Evolutionary conservation across 2,888 invertebrate genomes (phyloP).

Genomic region (Stenurella melanura): DNA sequence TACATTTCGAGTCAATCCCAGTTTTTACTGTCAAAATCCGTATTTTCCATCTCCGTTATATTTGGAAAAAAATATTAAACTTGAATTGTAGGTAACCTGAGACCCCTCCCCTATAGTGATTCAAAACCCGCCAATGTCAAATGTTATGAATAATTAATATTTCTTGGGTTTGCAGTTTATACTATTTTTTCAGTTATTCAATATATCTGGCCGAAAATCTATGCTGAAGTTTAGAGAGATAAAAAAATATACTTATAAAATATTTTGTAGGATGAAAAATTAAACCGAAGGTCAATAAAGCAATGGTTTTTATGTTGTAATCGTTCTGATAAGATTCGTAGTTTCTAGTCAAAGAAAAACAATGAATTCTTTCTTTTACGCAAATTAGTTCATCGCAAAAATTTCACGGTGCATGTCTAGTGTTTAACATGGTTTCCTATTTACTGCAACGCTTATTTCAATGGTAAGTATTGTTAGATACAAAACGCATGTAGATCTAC

Average conservation of each 20-base stretch:
- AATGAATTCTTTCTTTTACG: neutral
- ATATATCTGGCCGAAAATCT: too few species aligned
- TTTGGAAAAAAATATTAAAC: too few species aligned
- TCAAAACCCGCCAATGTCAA: too few species aligned
- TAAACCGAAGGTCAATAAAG: neutral
- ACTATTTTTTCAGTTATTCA: too few species aligned
- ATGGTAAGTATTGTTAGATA: neutral
- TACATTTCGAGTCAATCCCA: too few species aligned
- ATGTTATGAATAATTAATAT: too few species aligned
- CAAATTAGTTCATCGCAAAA: neutral
- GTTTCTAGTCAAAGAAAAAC: neutral
- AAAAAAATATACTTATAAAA: neutral
- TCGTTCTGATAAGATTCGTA: slow-evolving; percentile 8
- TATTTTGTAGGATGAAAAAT: neutral
- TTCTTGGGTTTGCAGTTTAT: too few species aligned
- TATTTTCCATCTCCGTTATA: too few species aligned
- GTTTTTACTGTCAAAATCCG: too few species aligned
- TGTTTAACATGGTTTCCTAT: neutral
- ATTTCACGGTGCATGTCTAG: neutral
- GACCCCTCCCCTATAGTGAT: too few species aligned
- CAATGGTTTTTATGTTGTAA: neutral
- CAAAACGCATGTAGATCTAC: neutral
- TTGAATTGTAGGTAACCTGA: too few species aligned
- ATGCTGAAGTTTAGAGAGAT: too few species aligned
- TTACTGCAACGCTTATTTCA: neutral